These are phyloP conservation scores for Harpagoxenus sublaevis DNA, from an alignment of 2,888 invertebrate genomes.

Conservation along the genomic window DNA sequence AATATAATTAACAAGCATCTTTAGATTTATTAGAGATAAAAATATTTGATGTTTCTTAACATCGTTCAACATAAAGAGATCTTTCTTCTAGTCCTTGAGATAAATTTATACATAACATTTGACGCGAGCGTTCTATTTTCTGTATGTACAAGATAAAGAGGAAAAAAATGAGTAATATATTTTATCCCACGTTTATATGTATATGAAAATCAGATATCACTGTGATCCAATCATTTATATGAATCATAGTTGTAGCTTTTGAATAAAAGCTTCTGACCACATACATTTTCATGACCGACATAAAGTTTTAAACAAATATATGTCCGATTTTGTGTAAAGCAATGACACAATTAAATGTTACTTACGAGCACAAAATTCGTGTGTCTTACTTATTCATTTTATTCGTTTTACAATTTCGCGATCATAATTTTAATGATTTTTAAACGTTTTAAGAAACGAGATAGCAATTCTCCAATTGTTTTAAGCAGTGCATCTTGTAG, in stretches of 20 bases:
- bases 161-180: constrained; percentile 63
- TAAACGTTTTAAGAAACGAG: background rate
- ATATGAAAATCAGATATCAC: constrained; percentile 61
- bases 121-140: constrained; percentile 56
- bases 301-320: constrained; percentile 63
- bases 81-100: constrained; percentile 63
- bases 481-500: background rate
- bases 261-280: constrained; percentile 55
- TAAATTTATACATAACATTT: constrained; percentile 60
- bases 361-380: constrained; percentile 55
- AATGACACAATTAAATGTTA: constrained; percentile 62
- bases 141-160: constrained; percentile 36
- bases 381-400: constrained; percentile 36
- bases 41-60: constrained; percentile 68
- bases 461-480: background rate
- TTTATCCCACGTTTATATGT: constrained; percentile 60
- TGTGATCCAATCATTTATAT: constrained; percentile 71
- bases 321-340: constrained; percentile 65
- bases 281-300: constrained; percentile 66
- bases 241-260: constrained; percentile 56
- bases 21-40: constrained; percentile 69
- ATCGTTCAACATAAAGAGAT: constrained; percentile 60
- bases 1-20: constrained; percentile 66
- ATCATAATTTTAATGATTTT: background rate
- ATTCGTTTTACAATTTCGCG: constrained; percentile 5